A percentile compares a stretch with the other conserved stretches of the same genome.
These are phyloP conservation scores for Agonopterix heracliana DNA, from an alignment of 2,888 invertebrate species.

Conservation along the genomic window DNA sequence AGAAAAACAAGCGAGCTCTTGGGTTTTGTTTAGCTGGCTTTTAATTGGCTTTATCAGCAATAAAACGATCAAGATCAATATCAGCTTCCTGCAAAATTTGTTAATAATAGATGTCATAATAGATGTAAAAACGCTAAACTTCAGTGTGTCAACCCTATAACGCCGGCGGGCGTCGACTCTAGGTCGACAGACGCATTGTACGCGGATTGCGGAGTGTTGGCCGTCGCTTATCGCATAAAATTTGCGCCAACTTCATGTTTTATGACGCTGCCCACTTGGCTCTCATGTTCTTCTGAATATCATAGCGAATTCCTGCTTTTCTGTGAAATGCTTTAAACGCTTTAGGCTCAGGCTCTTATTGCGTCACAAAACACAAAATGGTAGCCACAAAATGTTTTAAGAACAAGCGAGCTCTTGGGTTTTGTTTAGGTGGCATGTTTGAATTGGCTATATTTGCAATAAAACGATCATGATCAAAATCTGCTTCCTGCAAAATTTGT, in stretches of 20 bases:
- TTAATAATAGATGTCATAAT: no score
- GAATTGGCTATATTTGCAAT: no score
- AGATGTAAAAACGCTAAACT: no score
- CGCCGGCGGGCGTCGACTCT: no score
- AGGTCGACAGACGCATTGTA: no score
- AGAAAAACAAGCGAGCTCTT: not conserved
- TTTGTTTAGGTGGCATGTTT: not conserved
- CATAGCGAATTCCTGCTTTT: no score
- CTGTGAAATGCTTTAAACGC: not conserved
- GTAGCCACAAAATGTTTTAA: not conserved
- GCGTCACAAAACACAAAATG: not conserved
- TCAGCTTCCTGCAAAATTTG: no score
- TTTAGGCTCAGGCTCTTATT: not conserved
- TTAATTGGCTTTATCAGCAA: no score
- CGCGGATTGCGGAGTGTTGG: conserved; percentile 38
- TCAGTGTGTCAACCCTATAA: no score
- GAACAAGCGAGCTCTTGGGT: not conserved
- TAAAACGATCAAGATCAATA: no score
- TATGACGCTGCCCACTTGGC: conserved; percentile 32
- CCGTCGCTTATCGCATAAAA: conserved; percentile 33
- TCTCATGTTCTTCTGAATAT: conserved; percentile 7
- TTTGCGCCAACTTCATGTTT: conserved; percentile 44
- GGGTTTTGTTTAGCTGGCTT: not conserved
- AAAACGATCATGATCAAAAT: no score
- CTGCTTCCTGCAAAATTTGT: no score